These are phyloP conservation scores for Trinorchestia longiramus DNA, from an alignment of 1,140 invertebrate genomes.

Conservation along the genomic window DNA sequence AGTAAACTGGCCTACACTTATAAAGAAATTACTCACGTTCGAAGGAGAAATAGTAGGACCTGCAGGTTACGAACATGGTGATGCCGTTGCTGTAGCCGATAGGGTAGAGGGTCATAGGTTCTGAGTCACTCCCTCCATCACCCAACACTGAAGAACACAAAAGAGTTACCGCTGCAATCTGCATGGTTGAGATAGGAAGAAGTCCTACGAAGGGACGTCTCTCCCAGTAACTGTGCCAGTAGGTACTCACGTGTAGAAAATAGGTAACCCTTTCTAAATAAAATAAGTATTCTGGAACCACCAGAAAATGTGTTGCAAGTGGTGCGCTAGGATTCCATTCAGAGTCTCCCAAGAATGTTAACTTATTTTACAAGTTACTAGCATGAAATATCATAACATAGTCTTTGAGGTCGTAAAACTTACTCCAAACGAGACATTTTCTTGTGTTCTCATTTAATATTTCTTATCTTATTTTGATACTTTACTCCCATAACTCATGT, in stretches of 20 bases:
- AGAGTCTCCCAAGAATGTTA: background rate
- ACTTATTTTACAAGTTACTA: too few species aligned
- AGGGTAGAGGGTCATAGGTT: background rate
- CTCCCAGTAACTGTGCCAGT: background rate
- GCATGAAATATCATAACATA: too few species aligned
- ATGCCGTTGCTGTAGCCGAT: conserved; percentile 24
- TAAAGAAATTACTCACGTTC: background rate
- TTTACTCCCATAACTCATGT: too few species aligned
- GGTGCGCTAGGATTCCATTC: background rate
- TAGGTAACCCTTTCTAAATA: background rate
- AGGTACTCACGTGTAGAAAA: background rate
- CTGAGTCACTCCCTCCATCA: background rate
- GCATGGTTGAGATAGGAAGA: background rate
- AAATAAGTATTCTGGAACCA: too few species aligned
- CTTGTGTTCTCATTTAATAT: too few species aligned
- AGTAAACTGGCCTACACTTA: background rate
- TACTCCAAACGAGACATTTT: too few species aligned
- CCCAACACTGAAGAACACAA: background rate
- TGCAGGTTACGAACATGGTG: background rate
- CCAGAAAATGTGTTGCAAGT: too few species aligned
- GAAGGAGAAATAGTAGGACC: conserved; percentile 24
- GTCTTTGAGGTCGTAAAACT: too few species aligned
- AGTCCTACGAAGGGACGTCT: background rate
- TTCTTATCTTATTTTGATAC: too few species aligned
- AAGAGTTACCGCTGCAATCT: background rate